A percentile compares a stretch with the other conserved stretches of the same genome.
Conservation (phyloP, 2,797 vertebrate genomes). For the Ibycter americanus region DNA sequence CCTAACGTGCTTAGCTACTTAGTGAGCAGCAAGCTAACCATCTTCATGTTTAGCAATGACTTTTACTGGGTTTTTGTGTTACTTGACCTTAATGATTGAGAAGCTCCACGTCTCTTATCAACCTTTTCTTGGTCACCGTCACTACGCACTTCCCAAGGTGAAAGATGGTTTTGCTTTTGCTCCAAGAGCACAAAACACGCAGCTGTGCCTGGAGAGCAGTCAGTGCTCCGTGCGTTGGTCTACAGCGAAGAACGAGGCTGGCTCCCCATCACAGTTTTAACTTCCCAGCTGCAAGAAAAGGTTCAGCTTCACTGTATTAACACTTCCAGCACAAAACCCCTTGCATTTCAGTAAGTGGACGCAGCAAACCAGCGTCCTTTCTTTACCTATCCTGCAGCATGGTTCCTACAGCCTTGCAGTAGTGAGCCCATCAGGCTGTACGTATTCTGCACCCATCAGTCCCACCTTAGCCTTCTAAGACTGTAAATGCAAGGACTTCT, state of each 20-base stretch:
- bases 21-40: neutral
- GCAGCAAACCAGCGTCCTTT: neutral
- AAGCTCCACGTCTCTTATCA: accelerated
- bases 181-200: neutral
- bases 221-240: neutral
- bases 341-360: neutral
- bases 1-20: neutral
- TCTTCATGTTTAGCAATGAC: neutral
- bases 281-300: neutral
- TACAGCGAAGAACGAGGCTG: accelerated
- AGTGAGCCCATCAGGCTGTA: neutral
- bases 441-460: accelerated
- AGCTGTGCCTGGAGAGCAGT: neutral
- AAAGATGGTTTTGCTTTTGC: neutral
- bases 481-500: neutral
- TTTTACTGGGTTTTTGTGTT: neutral
- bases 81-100: neutral
- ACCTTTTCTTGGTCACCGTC: accelerated
- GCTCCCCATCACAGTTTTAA: neutral
- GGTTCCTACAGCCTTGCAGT: accelerated
- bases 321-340: neutral
- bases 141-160: neutral
- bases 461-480: neutral
- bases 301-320: neutral
- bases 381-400: neutral